Conservation (phyloP, 1,140 invertebrate species). For the Tyrophagus putrescentiae region DNA sequence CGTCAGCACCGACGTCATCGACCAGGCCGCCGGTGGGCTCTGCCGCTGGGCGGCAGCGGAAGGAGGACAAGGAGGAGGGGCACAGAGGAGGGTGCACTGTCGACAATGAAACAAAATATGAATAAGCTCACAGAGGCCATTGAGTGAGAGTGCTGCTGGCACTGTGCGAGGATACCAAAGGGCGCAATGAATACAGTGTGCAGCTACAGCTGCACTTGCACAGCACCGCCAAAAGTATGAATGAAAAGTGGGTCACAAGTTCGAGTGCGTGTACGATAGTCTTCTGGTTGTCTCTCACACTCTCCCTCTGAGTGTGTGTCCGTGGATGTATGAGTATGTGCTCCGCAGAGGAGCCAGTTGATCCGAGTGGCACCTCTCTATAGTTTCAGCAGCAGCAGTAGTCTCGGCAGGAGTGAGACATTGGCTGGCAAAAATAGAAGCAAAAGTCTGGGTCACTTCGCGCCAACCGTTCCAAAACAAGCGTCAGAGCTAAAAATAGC, state of each 20-base stretch:
- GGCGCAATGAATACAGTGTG: neutral
- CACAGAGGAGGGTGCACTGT: no score
- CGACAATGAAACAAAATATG: slow-evolving; percentile 6
- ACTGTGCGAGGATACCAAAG: neutral
- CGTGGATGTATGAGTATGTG: no score
- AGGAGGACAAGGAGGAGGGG: no score
- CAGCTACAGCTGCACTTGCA: no score
- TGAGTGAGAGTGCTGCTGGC: neutral
- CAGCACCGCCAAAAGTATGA: slow-evolving; percentile 2
- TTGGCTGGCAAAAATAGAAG: neutral
- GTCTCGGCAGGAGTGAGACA: neutral
- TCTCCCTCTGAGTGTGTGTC: no score
- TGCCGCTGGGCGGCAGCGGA: no score
- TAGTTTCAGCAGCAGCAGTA: no score
- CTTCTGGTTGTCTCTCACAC: no score
- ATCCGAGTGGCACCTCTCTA: no score
- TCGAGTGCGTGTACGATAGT: slow-evolving; percentile 2
- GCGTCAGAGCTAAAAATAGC: no score
- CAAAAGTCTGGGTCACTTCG: slow-evolving; percentile 4
- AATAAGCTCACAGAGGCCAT: neutral
- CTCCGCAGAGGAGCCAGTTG: no score
- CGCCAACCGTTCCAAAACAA: neutral
- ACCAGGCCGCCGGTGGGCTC: no score
- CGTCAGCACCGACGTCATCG: slow-evolving; percentile 14
- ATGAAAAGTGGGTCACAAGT: slow-evolving; percentile 19